A percentile compares a stretch with the other conserved stretches of the same genome.
Conservation (phyloP, 53 echinoderm and acorn worm genomes). For the Echinarachnius parma region DNA sequence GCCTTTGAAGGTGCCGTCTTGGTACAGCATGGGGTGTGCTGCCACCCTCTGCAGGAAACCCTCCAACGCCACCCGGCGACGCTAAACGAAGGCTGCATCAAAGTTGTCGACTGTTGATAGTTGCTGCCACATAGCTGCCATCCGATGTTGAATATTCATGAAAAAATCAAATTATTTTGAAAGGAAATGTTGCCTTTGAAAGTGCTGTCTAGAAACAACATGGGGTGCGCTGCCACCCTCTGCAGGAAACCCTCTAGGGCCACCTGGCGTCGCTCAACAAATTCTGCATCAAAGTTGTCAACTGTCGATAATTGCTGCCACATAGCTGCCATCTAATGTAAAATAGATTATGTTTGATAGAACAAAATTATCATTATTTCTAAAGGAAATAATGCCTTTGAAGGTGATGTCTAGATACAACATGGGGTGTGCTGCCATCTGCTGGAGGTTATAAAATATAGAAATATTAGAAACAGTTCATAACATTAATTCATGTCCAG, state of each 20-base stretch:
- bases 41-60: constrained; percentile 89
- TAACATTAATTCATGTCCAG: too few species aligned
- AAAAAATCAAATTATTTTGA: too few species aligned
- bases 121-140: constrained; percentile 96
- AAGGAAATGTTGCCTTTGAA: too few species aligned
- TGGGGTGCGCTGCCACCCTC: constrained; percentile 76
- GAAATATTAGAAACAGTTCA: too few species aligned
- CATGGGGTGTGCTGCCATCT: too few species aligned
- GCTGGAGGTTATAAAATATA: too few species aligned
- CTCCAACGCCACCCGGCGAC: constrained; percentile 80
- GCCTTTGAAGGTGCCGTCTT: constrained; percentile 75
- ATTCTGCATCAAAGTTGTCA: constrained; percentile 98
- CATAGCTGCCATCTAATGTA: constrained; percentile 80
- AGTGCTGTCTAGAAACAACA: constrained; percentile 70
- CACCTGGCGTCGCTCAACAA: constrained; percentile 79
- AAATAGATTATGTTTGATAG: too few species aligned
- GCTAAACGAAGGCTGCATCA: constrained; percentile 92
- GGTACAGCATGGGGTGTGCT: constrained; percentile 69
- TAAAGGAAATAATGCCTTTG: too few species aligned
- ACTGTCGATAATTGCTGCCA: constrained; percentile 96
- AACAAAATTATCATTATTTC: too few species aligned
- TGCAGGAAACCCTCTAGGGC: constrained; percentile 89
- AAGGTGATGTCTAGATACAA: too few species aligned
- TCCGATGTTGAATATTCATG: constrained; percentile 58
- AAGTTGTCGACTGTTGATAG: constrained; percentile 96